phyloP scores from a whole-genome alignment of 2,797 vertebrate species.

The Crocidura indochinensis region DNA sequence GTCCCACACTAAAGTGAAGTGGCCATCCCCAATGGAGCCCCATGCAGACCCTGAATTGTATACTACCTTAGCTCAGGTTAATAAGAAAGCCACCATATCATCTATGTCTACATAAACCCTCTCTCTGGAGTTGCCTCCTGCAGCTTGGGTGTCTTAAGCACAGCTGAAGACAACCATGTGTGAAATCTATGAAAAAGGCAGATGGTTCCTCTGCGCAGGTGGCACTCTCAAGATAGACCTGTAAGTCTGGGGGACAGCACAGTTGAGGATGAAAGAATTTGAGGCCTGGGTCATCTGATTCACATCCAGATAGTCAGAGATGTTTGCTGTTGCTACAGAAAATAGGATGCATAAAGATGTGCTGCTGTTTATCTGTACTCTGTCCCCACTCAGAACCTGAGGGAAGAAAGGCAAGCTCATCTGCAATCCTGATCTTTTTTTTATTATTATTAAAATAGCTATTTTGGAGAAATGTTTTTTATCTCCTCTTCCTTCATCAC shows the following conservation, averaged over 20 bases:
- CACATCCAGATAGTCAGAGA: not conserved
- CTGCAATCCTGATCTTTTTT: too few relatives aligned
- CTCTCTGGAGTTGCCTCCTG: not conserved
- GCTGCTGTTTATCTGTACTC: not conserved
- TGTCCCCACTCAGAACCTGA: not conserved
- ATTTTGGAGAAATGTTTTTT: constrained; percentile 7
- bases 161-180: constrained; percentile 40
- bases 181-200: constrained; percentile 3
- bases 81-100: constrained; percentile 58
- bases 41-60: constrained; percentile 43
- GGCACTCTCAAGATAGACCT: constrained; percentile 1
- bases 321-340: constrained; percentile 31
- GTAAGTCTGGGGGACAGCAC: not conserved
- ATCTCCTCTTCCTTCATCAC: too few relatives aligned
- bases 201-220: not conserved
- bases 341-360: not conserved
- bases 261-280: not conserved
- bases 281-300: not conserved
- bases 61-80: constrained; percentile 35
- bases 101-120: not conserved
- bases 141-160: not conserved
- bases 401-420: not conserved
- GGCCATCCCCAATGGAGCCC: not conserved
- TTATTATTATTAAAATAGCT: not conserved
- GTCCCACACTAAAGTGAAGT: not conserved